Conservation (phyloP, 2,113 vertebrate genomes). For the Triplophysa dalaica region DNA sequence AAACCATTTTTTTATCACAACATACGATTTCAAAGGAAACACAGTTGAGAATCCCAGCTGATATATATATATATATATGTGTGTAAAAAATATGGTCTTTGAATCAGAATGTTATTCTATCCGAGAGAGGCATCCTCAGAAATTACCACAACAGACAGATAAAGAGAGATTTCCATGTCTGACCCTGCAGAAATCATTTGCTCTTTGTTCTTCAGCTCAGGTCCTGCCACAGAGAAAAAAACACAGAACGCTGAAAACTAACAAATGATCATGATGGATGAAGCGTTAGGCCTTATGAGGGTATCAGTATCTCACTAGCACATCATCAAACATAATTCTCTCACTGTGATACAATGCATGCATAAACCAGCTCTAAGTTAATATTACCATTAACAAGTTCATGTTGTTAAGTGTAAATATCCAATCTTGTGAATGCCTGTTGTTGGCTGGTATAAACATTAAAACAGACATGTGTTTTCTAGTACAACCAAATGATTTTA, state of each 20-base stretch:
- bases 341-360: slow-evolving; percentile 47
- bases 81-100: too few relatives aligned
- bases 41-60: background rate
- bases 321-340: slow-evolving; percentile 68
- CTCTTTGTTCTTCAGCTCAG: slow-evolving; percentile 47
- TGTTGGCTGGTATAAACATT: too few relatives aligned
- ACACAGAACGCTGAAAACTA: slow-evolving; percentile 72
- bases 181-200: slow-evolving; percentile 68
- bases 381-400: background rate
- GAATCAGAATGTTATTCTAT: background rate
- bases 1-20: background rate
- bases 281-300: slow-evolving; percentile 59
- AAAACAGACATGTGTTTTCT: too few relatives aligned
- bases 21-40: background rate
- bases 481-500: too few relatives aligned
- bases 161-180: slow-evolving; percentile 64
- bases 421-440: background rate
- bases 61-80: too few relatives aligned
- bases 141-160: slow-evolving; percentile 50
- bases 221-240: slow-evolving; percentile 61
- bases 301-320: slow-evolving; percentile 67
- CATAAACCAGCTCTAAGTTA: background rate
- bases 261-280: slow-evolving; percentile 74
- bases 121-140: slow-evolving; percentile 46
- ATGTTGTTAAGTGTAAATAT: too few relatives aligned